phyloP scores from a whole-genome alignment of 2,888 invertebrate genomes.

The Epinotia demarniana region DNA sequence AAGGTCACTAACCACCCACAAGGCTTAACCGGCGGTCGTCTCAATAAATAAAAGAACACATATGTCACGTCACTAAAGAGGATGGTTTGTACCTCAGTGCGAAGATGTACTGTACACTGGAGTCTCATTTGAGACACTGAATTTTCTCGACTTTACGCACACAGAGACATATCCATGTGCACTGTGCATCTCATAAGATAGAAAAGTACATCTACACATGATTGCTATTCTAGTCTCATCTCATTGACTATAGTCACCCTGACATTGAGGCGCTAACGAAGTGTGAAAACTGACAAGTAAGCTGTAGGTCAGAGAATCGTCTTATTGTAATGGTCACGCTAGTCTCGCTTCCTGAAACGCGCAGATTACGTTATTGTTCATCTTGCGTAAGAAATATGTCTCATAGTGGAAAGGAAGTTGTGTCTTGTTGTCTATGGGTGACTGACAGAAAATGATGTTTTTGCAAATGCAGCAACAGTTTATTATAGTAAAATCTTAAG shows the following conservation, averaged over 20 bases:
- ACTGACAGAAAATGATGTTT: background rate
- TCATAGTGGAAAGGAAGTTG: background rate
- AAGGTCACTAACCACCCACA: too few relatives aligned
- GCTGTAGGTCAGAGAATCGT: slow-evolving; percentile 41
- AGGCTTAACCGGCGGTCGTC: too few relatives aligned
- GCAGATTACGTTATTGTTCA: background rate
- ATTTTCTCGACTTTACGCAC: too few relatives aligned
- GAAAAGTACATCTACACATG: background rate
- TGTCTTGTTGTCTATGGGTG: background rate
- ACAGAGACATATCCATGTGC: background rate
- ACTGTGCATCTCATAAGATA: background rate
- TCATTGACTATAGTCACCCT: slow-evolving; percentile 42
- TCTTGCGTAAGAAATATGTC: background rate
- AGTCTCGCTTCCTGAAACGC: slow-evolving; percentile 37
- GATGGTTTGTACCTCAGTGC: too few relatives aligned
- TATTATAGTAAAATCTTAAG: background rate
- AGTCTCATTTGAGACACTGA: too few relatives aligned
- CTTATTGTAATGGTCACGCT: slow-evolving; percentile 35
- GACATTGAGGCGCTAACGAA: slow-evolving; percentile 68
- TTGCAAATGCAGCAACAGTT: too few relatives aligned
- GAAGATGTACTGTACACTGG: too few relatives aligned
- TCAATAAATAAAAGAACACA: too few relatives aligned
- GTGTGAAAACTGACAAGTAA: slow-evolving; percentile 64
- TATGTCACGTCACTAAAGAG: too few relatives aligned
- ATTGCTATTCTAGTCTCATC: slow-evolving; percentile 1